Evolutionary conservation across 2,797 vertebrate genomes (phyloP), one percentile per base, ranked within the genome.

Genomic region (Sciaenops ocellatus): DNA sequence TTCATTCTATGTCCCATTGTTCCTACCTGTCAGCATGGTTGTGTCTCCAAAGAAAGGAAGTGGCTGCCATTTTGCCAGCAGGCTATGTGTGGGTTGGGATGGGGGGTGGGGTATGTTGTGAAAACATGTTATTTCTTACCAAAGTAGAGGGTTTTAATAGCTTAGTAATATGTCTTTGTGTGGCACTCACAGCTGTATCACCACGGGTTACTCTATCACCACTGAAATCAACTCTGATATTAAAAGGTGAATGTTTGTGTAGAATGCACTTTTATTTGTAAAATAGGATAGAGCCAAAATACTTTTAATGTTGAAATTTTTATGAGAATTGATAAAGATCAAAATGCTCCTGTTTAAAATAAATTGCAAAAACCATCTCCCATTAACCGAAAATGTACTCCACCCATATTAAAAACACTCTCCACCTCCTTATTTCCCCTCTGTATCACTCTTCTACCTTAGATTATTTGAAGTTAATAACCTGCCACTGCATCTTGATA

Each of bases 1-100:
- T 95, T 96, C 95, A 95, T 95, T 95, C 94, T 94, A 85, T 92
- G 89, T 93, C 92, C 94, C 92, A 96, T 96, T 96, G 95, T 96
- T 96, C 93, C 93, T 94, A 95, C 94, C 95, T 95, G 95, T 96
- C 96, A 96, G 92, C 86, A 84, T 88, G 91, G 91, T 94, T 95
- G 93, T 94, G 93, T 94, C 94, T 95, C 89, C 62, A 87, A 95
- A 95, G 92, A 95, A 95, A 95, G 94, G 93, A 95, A 94, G 94
- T 95, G 89, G 92, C 93, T 94, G 91, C 94, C 94, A 94, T 95
- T 95, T 95, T 94, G 92, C 91, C 91, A 92, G 90, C 88, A 92
- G 93, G 90, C 87, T 87, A 72, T 90, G 90, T 90, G 87, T 90
- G 89, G 80, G 90, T 89, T 68, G 70, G 76, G 56, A 69, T 72